phyloP scores from a whole-genome alignment of 2,797 vertebrate genomes.

The Bovichtus variegatus region DNA sequence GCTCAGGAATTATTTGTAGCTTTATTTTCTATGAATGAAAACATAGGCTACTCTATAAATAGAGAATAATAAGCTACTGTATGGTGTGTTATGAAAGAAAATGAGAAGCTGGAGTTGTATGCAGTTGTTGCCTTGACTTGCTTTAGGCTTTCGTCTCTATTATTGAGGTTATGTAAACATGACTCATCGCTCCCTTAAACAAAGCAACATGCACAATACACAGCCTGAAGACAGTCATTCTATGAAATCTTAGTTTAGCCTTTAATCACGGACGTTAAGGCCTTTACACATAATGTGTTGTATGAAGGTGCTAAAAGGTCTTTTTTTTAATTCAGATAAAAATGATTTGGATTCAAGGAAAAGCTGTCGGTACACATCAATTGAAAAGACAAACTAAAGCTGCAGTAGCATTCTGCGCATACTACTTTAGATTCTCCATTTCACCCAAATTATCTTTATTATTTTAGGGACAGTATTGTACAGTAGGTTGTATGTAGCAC shows the following conservation, averaged over 20 bases:
- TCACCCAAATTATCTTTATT: neutral
- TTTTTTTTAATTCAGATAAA: neutral
- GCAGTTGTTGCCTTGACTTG: neutral
- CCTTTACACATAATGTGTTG: neutral
- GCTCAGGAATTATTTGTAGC: neutral
- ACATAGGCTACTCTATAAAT: neutral
- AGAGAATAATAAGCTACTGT: neutral
- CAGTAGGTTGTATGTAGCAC: neutral
- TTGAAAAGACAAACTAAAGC: neutral
- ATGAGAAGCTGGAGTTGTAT: neutral
- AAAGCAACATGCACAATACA: neutral
- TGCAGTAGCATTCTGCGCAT: neutral
- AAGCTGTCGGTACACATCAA: too few species aligned
- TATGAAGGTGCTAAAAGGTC: neutral
- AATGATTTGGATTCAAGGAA: neutral
- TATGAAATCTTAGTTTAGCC: neutral
- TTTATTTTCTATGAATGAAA: neutral
- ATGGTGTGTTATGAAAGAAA: neutral
- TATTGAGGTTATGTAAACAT: constrained; percentile 13
- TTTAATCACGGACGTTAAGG: neutral
- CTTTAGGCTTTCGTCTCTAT: neutral
- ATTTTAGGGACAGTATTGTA: neutral
- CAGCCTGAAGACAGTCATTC: neutral
- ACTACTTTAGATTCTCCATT: neutral
- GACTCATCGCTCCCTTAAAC: constrained; percentile 8